Evolutionary conservation across 1,140 invertebrate species (phyloP), one percentile per base, ranked within the genome.

Genomic region (Pissodes strobi): DNA sequence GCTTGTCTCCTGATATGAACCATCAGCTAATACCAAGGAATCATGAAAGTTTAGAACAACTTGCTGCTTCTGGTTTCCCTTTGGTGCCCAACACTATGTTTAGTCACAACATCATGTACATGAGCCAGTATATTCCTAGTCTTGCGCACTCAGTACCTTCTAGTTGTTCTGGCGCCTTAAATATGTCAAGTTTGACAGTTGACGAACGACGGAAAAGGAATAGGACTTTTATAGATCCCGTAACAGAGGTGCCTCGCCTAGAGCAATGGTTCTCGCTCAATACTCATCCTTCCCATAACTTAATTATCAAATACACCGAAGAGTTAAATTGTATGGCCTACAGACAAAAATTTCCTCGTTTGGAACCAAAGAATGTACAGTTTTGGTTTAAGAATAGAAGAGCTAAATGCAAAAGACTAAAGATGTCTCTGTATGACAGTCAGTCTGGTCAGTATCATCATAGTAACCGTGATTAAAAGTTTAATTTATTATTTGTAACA

Each of bases 181-280:
- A 82, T 72, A 78, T 89, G 72, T 84, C 86, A 64, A 73, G 79
- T 69, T 78, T 86, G 72, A 79, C 86, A 72, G 83, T 83, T 72
- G 92, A 94, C 69, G 93, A 95, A 76, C 86, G 94, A 51, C 84
- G 94, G 27, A 95, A 96, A 79, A 86, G 96, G 27, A 98, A 97
- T 79, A 86, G 97, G 63, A 98, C 96, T n/a, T 99, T 99, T 78
- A 99, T 99, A 69, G 97, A 99, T 81, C 97, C 96, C 0, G 93
- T 98, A 10, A 95, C 94, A 18, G 97, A 99, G 84, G 96, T 99
- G 43, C 96, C 96, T 2, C 87, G 94, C 68, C 82, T 99, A 57
- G 96, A 98, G 77, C 92, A 94, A 74, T 98, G 96, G 95, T 98
- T 98, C 76, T 87, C 89, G n/a, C 87, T 94, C 74, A 97, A 98